These are phyloP conservation scores for Matsumurasca onukii DNA, from an alignment of 1,140 invertebrate genomes.

Conservation along the genomic window DNA sequence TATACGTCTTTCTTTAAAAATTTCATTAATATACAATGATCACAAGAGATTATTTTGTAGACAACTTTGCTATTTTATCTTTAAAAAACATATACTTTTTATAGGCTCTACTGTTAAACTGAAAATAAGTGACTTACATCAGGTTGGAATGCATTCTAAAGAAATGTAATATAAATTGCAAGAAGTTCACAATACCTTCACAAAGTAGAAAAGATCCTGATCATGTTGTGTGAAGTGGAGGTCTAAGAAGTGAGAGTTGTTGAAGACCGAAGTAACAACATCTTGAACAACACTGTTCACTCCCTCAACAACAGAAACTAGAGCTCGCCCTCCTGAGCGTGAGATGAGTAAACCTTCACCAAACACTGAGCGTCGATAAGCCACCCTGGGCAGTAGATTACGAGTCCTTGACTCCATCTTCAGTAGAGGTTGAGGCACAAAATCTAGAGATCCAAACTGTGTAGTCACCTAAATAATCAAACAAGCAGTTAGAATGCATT, in stretches of 20 bases:
- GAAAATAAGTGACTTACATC: too few relatives aligned
- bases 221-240: constrained; percentile 89
- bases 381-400: constrained; percentile 74
- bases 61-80: too few relatives aligned
- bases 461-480: constrained; percentile 63
- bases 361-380: constrained; percentile 81
- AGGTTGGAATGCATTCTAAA: too few relatives aligned
- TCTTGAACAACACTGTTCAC: constrained; percentile 87
- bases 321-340: constrained; percentile 70
- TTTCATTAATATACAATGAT: too few relatives aligned
- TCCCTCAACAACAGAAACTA: constrained; percentile 83
- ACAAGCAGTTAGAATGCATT: neutral
- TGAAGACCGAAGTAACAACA: constrained; percentile 90
- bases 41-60: too few relatives aligned
- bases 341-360: constrained; percentile 90
- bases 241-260: constrained; percentile 90
- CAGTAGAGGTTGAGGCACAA: constrained; percentile 76
- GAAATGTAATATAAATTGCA: too few relatives aligned
- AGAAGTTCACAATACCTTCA: constrained; percentile 68
- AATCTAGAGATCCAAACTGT: constrained; percentile 77
- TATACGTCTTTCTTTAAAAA: too few relatives aligned
- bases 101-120: too few relatives aligned
- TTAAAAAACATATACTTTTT: too few relatives aligned
- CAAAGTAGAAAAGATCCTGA: constrained; percentile 93
- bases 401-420: constrained; percentile 80